These are phyloP conservation scores for Agrenia bidenticulata DNA, from an alignment of 2,888 invertebrate species.

Conservation along the genomic window DNA sequence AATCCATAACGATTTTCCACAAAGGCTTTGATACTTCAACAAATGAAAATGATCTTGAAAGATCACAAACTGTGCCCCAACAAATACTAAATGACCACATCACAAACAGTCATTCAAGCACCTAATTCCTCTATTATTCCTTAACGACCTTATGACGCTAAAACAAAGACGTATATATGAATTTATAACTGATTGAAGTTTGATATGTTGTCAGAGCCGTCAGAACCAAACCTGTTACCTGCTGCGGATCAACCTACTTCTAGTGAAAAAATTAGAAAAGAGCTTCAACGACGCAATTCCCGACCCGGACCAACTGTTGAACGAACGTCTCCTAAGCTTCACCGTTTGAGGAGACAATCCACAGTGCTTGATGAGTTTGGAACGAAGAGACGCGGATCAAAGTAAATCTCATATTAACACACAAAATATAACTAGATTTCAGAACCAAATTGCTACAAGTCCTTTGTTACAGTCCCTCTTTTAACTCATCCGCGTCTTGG, in stretches of 20 bases:
- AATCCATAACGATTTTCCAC: too few relatives aligned
- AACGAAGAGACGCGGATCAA: conserved; percentile 53
- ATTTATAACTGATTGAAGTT: conserved; percentile 36
- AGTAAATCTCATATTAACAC: conserved; percentile 33
- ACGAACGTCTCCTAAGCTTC: conserved; percentile 58
- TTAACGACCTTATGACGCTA: too few relatives aligned
- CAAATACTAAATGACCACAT: too few relatives aligned
- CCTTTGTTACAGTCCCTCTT: too few relatives aligned
- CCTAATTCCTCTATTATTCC: too few relatives aligned
- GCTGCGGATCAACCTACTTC: conserved; percentile 46
- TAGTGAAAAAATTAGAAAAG: conserved; percentile 53
- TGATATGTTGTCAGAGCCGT: conserved; percentile 22
- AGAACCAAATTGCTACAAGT: too few relatives aligned
- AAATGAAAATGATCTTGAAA: too few relatives aligned
- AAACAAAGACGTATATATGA: too few relatives aligned
- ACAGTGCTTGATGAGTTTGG: conserved; percentile 78
- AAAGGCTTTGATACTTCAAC: too few relatives aligned
- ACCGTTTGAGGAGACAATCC: conserved; percentile 78
- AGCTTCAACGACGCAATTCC: conserved; percentile 55
- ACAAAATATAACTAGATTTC: neutral
- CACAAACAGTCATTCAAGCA: too few relatives aligned
- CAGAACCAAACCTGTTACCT: conserved; percentile 44
- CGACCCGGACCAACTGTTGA: conserved; percentile 55
- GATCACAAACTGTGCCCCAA: too few relatives aligned
- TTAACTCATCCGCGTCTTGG: too few relatives aligned